Conservation (phyloP, 2,797 vertebrate species). For the Hyperoplus lanceolatus region DNA sequence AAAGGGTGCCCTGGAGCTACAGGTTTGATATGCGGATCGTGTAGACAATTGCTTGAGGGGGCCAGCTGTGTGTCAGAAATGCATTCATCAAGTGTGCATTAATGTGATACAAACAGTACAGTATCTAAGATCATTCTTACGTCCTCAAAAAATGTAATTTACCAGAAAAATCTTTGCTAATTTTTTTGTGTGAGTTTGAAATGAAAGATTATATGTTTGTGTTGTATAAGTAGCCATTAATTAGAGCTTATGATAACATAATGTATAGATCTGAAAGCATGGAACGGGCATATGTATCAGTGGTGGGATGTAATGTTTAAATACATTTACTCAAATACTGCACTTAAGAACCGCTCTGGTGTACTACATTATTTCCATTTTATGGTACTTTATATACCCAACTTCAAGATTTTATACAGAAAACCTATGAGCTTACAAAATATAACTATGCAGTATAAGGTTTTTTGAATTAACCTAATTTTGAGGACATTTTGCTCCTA, state of each 20-base stretch:
- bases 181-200: too few species aligned
- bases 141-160: background rate
- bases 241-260: background rate
- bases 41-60: background rate
- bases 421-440: background rate
- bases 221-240: background rate
- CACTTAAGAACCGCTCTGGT: too few species aligned
- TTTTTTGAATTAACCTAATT: too few species aligned
- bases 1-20: background rate
- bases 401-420: background rate
- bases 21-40: conserved; percentile 10
- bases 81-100: background rate
- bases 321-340: background rate
- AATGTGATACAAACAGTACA: background rate
- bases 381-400: background rate
- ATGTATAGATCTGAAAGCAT: background rate
- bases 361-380: background rate
- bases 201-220: background rate
- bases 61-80: background rate
- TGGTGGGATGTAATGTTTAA: background rate
- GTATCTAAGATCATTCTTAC: background rate
- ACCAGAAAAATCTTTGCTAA: background rate
- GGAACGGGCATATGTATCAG: background rate
- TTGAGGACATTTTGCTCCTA: background rate
- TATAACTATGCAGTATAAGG: too few species aligned